Conservation (phyloP, 2,888 invertebrate genomes). For the Tubiluchus corallicola region DNA sequence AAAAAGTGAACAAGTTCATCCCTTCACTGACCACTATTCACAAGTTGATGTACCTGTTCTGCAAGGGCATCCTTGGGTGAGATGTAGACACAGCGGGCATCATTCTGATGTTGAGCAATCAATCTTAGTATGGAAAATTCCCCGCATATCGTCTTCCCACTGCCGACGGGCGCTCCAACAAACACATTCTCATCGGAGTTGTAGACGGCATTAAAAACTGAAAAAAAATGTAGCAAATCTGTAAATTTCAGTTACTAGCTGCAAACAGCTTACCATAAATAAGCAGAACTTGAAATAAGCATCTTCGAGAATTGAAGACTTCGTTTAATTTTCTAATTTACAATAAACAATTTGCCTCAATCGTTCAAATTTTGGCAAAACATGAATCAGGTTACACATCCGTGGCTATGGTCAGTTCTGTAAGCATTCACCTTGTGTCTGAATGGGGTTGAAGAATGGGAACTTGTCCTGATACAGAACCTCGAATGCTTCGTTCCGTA, state of each 20-base stretch:
- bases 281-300: too few relatives aligned
- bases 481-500: conserved; percentile 70
- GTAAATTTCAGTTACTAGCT: too few relatives aligned
- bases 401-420: too few relatives aligned
- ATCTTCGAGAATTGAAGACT: too few relatives aligned
- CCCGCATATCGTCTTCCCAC: conserved; percentile 68
- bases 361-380: too few relatives aligned
- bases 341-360: too few relatives aligned
- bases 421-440: conserved; percentile 61
- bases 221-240: conserved; percentile 16
- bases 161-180: conserved; percentile 40
- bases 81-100: conserved; percentile 69
- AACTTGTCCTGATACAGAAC: conserved; percentile 63
- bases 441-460: conserved; percentile 92
- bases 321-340: too few relatives aligned
- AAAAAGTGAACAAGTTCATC: too few relatives aligned
- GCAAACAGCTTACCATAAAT: too few relatives aligned
- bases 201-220: conserved; percentile 91
- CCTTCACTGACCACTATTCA: too few relatives aligned
- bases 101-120: conserved; percentile 37
- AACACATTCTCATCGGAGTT: conserved; percentile 96
- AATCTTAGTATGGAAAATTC: conserved; percentile 85
- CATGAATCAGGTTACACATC: too few relatives aligned
- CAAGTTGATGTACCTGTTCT: conserved; percentile 38
- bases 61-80: conserved; percentile 77